Evolutionary conservation across 2,113 vertebrate genomes (phyloP).

Genomic region (Nyctereutes procyonoides): DNA sequence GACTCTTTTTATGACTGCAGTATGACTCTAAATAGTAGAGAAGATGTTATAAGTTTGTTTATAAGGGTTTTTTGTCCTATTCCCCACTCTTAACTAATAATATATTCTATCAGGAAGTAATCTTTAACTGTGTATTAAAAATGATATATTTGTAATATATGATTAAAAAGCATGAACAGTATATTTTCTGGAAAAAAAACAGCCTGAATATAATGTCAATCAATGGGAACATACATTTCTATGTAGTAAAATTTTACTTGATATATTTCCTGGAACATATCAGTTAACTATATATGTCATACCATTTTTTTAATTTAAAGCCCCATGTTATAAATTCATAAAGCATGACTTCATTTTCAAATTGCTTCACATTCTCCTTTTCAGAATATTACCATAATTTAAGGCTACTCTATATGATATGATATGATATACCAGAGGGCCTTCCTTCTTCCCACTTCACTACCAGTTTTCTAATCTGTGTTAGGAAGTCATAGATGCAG

Average conservation of each 20-base stretch:
- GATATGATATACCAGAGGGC: neutral
- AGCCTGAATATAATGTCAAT: neutral
- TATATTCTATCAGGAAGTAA: neutral
- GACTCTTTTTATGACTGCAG: neutral
- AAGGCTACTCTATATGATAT: neutral
- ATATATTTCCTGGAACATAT: neutral
- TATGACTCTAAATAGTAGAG: neutral
- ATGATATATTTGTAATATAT: neutral
- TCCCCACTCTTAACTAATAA: neutral
- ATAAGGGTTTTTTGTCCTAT: neutral
- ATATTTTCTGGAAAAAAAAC: neutral
- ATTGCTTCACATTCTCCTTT: neutral
- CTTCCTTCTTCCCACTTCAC: neutral
- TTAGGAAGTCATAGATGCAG: neutral
- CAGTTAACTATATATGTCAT: neutral
- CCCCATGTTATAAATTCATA: neutral
- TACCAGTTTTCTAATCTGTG: fast-evolving
- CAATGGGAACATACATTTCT: neutral
- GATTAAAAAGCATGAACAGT: neutral
- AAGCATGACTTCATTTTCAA: neutral
- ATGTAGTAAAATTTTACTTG: neutral
- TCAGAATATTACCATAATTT: neutral
- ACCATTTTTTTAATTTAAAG: neutral
- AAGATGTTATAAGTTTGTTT: neutral
- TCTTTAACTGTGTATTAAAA: neutral